Conservation (phyloP, 1,140 invertebrate genomes). For the Drosophila ambigua region DNA sequence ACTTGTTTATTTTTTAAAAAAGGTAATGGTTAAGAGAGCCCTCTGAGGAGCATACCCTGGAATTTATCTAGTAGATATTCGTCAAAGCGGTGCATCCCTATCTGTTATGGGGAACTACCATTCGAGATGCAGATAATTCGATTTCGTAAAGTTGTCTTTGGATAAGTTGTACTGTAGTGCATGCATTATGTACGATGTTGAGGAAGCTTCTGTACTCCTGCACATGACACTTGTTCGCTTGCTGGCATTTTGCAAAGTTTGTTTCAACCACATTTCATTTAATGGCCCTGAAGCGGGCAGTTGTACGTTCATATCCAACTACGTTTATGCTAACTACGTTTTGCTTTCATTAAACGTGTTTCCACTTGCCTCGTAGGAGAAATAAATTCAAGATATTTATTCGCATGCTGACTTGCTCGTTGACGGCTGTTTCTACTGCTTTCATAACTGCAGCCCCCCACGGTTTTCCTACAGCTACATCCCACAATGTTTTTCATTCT, state of each 20-base stretch:
- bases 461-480: conserved; percentile 10
- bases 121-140: no score
- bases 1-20: no score
- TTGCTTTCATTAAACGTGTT: conserved; percentile 29
- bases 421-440: conserved; percentile 29
- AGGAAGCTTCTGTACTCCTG: conserved; percentile 21
- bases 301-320: conserved; percentile 14
- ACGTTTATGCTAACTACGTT: conserved; percentile 12
- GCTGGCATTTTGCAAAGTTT: conserved; percentile 12
- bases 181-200: neutral
- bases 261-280: conserved; percentile 45
- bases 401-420: conserved; percentile 13
- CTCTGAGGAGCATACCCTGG: no score
- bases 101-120: no score
- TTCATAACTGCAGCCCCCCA: neutral
- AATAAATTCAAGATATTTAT: conserved; percentile 48
- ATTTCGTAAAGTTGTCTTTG: no score
- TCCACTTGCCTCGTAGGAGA: conserved; percentile 4
- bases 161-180: no score
- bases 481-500: neutral
- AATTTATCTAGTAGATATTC: no score
- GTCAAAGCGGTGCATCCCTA: no score
- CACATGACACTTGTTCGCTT: conserved; percentile 27
- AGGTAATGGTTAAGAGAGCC: no score
- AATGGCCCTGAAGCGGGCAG: conserved; percentile 37